Percentiles rank a stretch among this genome's conserved stretches.
Conservation (phyloP, 2,113 vertebrate species). For the Oplegnathus fasciatus region DNA sequence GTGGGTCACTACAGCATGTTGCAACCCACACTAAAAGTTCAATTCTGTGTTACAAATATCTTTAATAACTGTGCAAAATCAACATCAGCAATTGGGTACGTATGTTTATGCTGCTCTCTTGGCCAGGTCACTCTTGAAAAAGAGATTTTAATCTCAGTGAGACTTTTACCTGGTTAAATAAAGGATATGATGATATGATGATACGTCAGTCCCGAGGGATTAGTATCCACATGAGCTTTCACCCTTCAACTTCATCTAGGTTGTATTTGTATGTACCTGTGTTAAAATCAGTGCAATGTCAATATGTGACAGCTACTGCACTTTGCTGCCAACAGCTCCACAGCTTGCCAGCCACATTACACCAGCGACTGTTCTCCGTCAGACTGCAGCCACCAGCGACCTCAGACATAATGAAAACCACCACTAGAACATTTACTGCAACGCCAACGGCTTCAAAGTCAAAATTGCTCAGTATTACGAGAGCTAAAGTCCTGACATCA, state of each 20-base stretch:
- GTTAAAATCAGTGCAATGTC: not conserved
- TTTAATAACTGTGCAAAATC: not conserved
- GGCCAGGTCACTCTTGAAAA: no score
- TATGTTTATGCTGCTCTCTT: no score
- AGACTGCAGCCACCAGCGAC: conserved; percentile 1
- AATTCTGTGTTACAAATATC: not conserved
- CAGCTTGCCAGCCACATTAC: conserved; percentile 20
- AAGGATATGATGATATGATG: no score
- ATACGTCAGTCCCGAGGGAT: not conserved
- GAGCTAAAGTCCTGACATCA: not conserved
- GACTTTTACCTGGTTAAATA: no score
- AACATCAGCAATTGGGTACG: not conserved
- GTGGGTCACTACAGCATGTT: not conserved
- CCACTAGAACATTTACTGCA: not conserved
- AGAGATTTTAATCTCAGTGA: no score
- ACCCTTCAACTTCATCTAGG: not conserved
- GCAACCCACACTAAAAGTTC: not conserved
- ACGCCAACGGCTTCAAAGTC: not conserved
- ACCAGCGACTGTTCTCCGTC: conserved; percentile 13
- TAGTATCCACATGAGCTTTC: not conserved
- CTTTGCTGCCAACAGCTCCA: conserved; percentile 18
- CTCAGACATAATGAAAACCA: conserved; percentile 12
- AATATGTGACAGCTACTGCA: conserved; percentile 25
- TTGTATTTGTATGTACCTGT: not conserved
- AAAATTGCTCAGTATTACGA: not conserved